phyloP scores from a whole-genome alignment of 2,888 invertebrate genomes.

The Tipula unca region DNA sequence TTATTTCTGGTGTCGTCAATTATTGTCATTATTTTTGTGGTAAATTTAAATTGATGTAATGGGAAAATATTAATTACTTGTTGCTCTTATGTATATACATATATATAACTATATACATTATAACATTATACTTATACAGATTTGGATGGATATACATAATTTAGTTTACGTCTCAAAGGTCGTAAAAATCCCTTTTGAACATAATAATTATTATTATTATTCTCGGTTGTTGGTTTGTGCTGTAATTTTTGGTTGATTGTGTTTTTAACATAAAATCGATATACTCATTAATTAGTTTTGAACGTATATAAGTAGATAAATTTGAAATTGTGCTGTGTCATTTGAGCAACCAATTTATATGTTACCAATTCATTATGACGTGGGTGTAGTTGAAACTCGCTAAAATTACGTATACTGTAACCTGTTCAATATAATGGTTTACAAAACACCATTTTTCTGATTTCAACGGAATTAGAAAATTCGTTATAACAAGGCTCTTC shows the following conservation, averaged over 20 bases:
- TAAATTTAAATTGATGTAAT: slow-evolving; percentile 8
- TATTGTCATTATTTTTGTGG: neutral
- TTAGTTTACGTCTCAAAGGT: neutral
- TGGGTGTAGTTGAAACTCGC: too few species aligned
- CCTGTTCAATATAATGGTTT: too few species aligned
- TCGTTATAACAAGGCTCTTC: too few species aligned
- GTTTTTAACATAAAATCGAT: neutral
- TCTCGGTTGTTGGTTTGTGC: neutral
- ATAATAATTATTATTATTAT: neutral
- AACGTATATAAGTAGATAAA: too few species aligned
- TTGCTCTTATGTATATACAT: neutral
- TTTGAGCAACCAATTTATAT: too few species aligned
- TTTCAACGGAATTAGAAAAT: too few species aligned
- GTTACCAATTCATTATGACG: too few species aligned
- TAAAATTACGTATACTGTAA: too few species aligned
- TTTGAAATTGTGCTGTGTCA: too few species aligned
- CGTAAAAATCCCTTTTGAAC: neutral
- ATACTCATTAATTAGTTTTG: neutral
- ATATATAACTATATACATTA: neutral
- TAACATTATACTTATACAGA: too few species aligned
- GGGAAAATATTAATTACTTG: slow-evolving; percentile 14
- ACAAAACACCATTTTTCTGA: too few species aligned
- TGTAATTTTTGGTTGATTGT: neutral
- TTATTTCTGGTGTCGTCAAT: slow-evolving; percentile 3
- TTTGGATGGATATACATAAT: neutral